Evolutionary conservation across 1,140 invertebrate genomes (phyloP).

Genomic region (Heliothis subflexa): DNA sequence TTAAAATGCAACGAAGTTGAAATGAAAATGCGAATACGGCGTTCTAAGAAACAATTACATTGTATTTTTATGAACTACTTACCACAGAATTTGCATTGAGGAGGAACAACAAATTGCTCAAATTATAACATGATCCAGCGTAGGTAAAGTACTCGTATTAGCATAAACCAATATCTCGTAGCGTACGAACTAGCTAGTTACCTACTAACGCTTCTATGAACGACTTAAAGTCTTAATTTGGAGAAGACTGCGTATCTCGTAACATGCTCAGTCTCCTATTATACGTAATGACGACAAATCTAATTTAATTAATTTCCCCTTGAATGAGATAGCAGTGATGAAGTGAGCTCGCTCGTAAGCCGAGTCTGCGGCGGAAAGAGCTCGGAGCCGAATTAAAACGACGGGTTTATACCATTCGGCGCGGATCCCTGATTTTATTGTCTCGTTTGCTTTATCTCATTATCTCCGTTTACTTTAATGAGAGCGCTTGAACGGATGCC

Average conservation of each 20-base stretch:
- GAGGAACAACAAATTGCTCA: too few relatives aligned
- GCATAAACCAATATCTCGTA: too few relatives aligned
- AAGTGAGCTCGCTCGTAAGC: conserved; percentile 35
- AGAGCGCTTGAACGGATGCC: conserved; percentile 14
- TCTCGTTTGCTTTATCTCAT: conserved; percentile 34
- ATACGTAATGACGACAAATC: conserved; percentile 15
- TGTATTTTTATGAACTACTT: too few relatives aligned
- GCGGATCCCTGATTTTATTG: conserved; percentile 46
- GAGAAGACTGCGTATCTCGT: not conserved
- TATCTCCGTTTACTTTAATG: conserved; percentile 40
- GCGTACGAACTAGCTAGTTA: too few relatives aligned
- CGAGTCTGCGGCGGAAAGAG: conserved; percentile 7
- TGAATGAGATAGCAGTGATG: conserved; percentile 34
- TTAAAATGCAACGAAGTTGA: too few relatives aligned
- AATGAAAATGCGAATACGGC: too few relatives aligned
- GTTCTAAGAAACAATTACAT: too few relatives aligned
- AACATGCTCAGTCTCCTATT: conserved; percentile 14
- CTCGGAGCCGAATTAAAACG: conserved; percentile 34
- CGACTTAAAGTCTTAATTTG: not conserved
- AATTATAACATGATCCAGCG: too few relatives aligned
- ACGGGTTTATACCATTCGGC: conserved; percentile 36
- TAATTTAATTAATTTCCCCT: conserved; percentile 40
- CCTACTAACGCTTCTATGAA: not conserved
- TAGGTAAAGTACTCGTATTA: too few relatives aligned
- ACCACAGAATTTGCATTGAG: too few relatives aligned